Percentiles rank a stretch among this genome's conserved stretches.
phyloP scores from a whole-genome alignment of 2,888 invertebrate genomes.

The Apamea monoglypha region DNA sequence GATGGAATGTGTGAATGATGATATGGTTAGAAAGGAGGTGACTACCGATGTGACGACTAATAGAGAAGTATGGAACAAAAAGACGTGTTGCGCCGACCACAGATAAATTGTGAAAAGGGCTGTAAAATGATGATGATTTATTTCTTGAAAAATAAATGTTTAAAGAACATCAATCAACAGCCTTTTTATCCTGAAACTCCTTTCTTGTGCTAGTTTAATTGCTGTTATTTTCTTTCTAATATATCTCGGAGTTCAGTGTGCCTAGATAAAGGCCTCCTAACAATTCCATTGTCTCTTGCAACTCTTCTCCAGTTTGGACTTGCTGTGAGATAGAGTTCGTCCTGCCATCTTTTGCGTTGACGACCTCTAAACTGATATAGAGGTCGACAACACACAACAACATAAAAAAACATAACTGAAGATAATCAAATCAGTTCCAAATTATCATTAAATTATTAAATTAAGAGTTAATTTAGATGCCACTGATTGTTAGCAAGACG shows the following conservation, averaged over 20 bases:
- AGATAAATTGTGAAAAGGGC: no score
- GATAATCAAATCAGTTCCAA: not conserved
- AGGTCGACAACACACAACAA: not conserved
- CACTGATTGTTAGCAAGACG: slow-evolving; percentile 1
- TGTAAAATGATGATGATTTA: no score
- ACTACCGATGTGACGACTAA: no score
- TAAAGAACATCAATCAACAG: not conserved
- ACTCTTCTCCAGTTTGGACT: not conserved
- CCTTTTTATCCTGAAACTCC: not conserved
- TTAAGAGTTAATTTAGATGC: not conserved
- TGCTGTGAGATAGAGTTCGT: not conserved
- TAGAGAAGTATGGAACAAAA: no score
- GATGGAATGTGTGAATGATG: no score
- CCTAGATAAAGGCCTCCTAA: not conserved
- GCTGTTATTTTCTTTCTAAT: not conserved
- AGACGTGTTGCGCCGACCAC: no score
- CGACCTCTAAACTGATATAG: not conserved
- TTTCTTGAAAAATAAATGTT: not conserved
- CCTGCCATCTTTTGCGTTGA: not conserved
- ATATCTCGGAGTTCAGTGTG: not conserved
- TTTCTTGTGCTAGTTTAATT: not conserved
- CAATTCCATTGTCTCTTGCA: not conserved
- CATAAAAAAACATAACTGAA: not conserved
- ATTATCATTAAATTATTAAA: not conserved
- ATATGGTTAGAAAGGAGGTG: no score